Evolutionary conservation across 1,140 invertebrate genomes (phyloP).

Genomic region (Globodera rostochiensis): DNA sequence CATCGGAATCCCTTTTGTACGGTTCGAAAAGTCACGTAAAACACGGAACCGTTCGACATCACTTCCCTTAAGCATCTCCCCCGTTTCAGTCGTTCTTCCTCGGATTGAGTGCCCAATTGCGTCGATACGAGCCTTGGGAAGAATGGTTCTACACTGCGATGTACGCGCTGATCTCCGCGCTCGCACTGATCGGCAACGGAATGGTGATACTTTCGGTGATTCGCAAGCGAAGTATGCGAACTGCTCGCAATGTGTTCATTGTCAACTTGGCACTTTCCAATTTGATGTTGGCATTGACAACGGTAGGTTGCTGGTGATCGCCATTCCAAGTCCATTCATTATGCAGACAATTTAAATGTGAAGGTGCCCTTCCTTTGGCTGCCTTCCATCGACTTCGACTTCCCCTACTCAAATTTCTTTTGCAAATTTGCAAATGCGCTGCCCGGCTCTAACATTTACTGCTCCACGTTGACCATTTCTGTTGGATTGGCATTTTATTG

Average conservation of each 20-base stretch:
- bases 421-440: conserved; percentile 67
- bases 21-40: too few relatives aligned
- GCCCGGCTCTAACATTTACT: conserved; percentile 67
- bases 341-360: neutral
- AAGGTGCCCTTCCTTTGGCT: conserved; percentile 66
- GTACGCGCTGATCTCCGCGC: conserved; percentile 60
- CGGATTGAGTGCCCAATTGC: conserved; percentile 51
- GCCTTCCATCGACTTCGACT: conserved; percentile 66
- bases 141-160: conserved; percentile 58
- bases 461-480: conserved; percentile 67
- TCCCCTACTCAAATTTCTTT: conserved; percentile 65
- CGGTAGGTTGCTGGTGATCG: neutral
- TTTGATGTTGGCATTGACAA: conserved; percentile 53
- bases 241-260: conserved; percentile 66
- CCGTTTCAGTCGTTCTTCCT: conserved; percentile 53
- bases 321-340: conserved; percentile 10
- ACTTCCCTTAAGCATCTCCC: too few relatives aligned
- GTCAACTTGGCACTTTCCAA: conserved; percentile 68
- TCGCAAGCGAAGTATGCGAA: conserved; percentile 62
- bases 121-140: conserved; percentile 57
- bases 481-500: conserved; percentile 35
- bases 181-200: conserved; percentile 63
- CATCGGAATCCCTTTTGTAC: too few relatives aligned
- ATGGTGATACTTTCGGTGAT: conserved; percentile 65
- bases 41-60: too few relatives aligned